Conservation (phyloP, 37 sponge, comb jelly and placozoan species). For the Spongilla lacustris region DNA sequence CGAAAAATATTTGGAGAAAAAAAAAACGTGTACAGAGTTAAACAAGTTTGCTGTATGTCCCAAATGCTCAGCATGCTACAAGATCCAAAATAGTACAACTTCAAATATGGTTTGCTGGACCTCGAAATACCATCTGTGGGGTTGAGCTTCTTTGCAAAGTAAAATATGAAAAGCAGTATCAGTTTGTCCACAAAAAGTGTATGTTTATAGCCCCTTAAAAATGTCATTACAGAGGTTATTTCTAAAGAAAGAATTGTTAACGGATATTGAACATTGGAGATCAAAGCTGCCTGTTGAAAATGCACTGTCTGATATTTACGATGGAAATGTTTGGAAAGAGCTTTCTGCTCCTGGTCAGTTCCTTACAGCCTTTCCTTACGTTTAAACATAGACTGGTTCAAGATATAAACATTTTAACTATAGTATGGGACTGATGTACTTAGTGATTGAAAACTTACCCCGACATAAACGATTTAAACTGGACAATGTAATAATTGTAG, state of each 20-base stretch:
- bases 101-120: background rate
- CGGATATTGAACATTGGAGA: conserved; percentile 48
- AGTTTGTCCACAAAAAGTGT: conserved; percentile 16
- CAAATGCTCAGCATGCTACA: conserved; percentile 27
- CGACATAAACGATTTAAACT: conserved; percentile 20
- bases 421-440: conserved; percentile 58
- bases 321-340: conserved; percentile 57
- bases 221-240: conserved; percentile 18
- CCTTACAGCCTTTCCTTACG: conserved; percentile 28
- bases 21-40: background rate
- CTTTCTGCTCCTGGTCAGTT: conserved; percentile 14
- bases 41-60: conserved; percentile 44
- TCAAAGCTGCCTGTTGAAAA: background rate
- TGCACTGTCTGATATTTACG: conserved; percentile 43
- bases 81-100: background rate
- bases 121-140: conserved; percentile 5
- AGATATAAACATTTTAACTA: conserved; percentile 21
- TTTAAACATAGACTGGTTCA: conserved; percentile 75
- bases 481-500: conserved; percentile 53
- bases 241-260: conserved; percentile 17
- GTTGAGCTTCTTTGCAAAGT: conserved; percentile 16
- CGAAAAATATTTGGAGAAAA: background rate
- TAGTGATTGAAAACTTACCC: conserved; percentile 57
- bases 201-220: conserved; percentile 20
- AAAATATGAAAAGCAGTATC: background rate